A percentile compares a stretch with the other conserved stretches of the same genome.
Conservation (phyloP, 2,113 vertebrate genomes). For the Pangasianodon hypophthalmus region DNA sequence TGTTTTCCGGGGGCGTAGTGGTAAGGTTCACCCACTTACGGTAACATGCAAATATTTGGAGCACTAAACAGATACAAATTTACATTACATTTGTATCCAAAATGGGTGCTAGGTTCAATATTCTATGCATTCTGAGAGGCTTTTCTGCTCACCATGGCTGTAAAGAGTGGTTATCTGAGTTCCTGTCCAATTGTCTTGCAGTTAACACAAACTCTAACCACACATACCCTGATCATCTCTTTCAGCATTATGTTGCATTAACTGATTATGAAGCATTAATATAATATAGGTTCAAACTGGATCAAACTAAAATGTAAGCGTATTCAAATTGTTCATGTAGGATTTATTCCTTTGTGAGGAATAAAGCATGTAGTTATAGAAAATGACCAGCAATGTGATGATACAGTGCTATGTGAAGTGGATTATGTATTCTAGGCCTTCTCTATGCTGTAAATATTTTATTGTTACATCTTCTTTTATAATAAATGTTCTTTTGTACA, state of each 20-base stretch:
- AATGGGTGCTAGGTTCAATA: no score
- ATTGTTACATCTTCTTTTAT: background rate
- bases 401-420: background rate
- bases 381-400: background rate
- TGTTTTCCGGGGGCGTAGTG: background rate
- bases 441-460: background rate
- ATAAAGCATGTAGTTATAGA: background rate
- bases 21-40: background rate
- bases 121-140: background rate
- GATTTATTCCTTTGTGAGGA: background rate
- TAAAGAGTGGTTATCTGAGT: background rate
- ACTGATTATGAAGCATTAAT: no score
- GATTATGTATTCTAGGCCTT: background rate
- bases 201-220: background rate
- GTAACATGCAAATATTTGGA: no score
- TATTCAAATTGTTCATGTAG: background rate
- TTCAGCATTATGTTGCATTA: background rate
- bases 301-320: no score
- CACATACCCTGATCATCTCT: background rate
- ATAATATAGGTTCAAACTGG: no score
- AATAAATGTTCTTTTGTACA: background rate
- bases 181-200: background rate
- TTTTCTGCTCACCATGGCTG: background rate
- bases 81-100: no score
- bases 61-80: no score